Base-by-base conservation (phyloP, 2,888 invertebrate species). In the Steromphala cineraria region DNA sequence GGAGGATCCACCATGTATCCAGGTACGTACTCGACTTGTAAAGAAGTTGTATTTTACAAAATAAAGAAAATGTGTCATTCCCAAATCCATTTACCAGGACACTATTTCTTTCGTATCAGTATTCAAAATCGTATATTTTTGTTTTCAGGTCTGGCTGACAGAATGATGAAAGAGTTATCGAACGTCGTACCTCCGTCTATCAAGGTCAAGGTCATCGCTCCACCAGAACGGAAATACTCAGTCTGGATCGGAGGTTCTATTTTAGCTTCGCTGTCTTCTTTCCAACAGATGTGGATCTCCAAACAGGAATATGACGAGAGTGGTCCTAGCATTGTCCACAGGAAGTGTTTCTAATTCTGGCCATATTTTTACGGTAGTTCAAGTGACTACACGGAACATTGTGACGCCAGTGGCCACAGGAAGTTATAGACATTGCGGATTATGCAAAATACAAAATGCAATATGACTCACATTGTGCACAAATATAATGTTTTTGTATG, bases 1-100 rank as follows among this genome's bases (percentile, higher is more conserved):
- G 97, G 97, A 87, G 98, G 97, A 92, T 97, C 97, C 95, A 98
- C 98, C 94, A 98, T 98, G 98, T 98, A 97, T 95, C 98, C 98
- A 86, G 96, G 98, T 95, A 98, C 97, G 53, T 74, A 10, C 46
- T 46, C 46, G 7, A 46, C 46, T 46, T 1, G 46, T 46, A 4
- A 46, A 46, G 13, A 10, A 46, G 5, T 46, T 46, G 10, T 1
- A 5, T 46, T 46, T 46, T 4, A 36, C 36, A 36, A 36, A 36
- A 2, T 36, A 7, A 36, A 36, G 7, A 36, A 4, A 46, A 46
- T 46, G 13, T 10, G 5, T 46, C 4, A 8, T 10, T 10, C 10
- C 13, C 1, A 46, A 46, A 36, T 7, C 36, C 36, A 2, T 36
- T 46, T 46, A 5, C 7, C 10, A 10, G 46, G 36, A 36, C 7